These are phyloP conservation scores for Diachrysia chrysitis DNA, from an alignment of 2,888 invertebrate genomes.

Conservation along the genomic window DNA sequence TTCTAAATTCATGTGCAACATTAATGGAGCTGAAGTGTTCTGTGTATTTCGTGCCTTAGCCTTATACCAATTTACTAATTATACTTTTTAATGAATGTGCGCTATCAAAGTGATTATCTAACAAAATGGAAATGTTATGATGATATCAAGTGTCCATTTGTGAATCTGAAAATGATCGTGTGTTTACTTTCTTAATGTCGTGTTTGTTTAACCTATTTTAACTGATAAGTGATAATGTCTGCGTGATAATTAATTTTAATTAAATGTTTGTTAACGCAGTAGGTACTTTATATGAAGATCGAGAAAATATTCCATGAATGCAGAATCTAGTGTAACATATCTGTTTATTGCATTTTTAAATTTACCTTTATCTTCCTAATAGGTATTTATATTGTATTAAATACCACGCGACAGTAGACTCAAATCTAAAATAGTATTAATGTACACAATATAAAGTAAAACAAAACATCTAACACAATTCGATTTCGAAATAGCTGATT, in stretches of 20 bases:
- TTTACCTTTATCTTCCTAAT: too few species aligned
- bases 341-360: too few species aligned
- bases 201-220: slow-evolving; percentile 32
- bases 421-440: too few species aligned
- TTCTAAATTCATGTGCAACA: too few species aligned
- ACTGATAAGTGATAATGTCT: slow-evolving; percentile 29
- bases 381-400: too few species aligned
- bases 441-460: too few species aligned
- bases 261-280: slow-evolving; percentile 17
- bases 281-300: slow-evolving; percentile 5
- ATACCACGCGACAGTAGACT: too few species aligned
- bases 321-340: too few species aligned
- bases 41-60: too few species aligned
- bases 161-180: slow-evolving; percentile 2
- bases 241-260: slow-evolving; percentile 24
- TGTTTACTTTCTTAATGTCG: slow-evolving; percentile 37
- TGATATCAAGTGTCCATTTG: slow-evolving; percentile 13
- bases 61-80: neutral
- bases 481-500: too few species aligned
- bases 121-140: slow-evolving; percentile 19
- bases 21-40: too few species aligned
- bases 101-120: slow-evolving; percentile 21
- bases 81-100: neutral
- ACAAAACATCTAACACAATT: too few species aligned
- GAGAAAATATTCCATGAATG: slow-evolving; percentile 3